Evolutionary conservation across 2,797 vertebrate genomes (phyloP).

Genomic region (Cephalopachus bancanus): DNA sequence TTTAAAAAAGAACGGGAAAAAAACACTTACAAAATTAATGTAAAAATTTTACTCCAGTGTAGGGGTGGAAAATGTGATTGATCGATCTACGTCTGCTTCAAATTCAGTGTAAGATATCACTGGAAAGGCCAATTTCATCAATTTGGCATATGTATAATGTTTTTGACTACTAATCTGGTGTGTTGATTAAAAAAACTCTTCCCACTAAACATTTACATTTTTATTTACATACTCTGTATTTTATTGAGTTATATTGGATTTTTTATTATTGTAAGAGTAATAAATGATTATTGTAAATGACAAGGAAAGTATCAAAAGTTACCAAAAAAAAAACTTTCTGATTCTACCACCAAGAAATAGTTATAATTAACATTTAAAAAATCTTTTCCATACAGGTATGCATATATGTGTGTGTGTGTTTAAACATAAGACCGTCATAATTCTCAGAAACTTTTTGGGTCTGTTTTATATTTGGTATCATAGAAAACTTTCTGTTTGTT

Average conservation of each 20-base stretch:
- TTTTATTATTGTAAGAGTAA: background rate
- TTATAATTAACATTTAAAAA: background rate
- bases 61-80: background rate
- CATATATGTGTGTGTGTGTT: background rate
- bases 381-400: background rate
- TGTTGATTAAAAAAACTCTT: background rate
- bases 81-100: background rate
- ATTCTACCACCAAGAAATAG: background rate
- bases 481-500: background rate
- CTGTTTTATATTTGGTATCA: background rate
- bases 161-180: background rate
- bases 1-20: background rate
- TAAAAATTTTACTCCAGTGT: background rate
- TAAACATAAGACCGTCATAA: background rate
- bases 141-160: background rate
- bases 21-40: background rate
- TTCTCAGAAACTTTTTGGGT: constrained; percentile 19
- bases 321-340: background rate
- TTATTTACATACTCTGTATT: constrained; percentile 4
- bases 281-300: background rate
- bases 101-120: background rate
- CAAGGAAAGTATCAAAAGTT: background rate
- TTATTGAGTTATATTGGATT: background rate
- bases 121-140: background rate
- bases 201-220: background rate